A percentile compares a stretch with the other conserved stretches of the same genome.
Conservation (phyloP, 2,888 invertebrate species). For the Camptogramma bilineatum region DNA sequence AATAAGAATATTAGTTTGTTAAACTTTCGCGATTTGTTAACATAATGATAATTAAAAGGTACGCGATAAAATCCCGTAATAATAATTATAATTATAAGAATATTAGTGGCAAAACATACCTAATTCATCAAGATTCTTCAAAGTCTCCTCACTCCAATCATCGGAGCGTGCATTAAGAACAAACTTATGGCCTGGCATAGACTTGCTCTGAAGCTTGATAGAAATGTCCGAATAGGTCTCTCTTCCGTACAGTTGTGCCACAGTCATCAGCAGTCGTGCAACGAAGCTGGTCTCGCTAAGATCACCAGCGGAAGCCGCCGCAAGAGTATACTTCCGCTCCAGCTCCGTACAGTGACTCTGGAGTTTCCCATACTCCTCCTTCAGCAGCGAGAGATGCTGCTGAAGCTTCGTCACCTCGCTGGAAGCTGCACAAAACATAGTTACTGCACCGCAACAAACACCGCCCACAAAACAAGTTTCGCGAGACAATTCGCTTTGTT, state of each 20-base stretch:
- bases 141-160: slow-evolving; percentile 92
- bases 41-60: too few species aligned
- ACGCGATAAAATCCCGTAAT: too few species aligned
- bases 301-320: slow-evolving; percentile 88
- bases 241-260: slow-evolving; percentile 93
- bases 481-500: slow-evolving; percentile 47
- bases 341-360: slow-evolving; percentile 92
- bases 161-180: slow-evolving; percentile 95
- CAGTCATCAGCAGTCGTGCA: slow-evolving; percentile 91
- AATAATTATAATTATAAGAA: too few species aligned
- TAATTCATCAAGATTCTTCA: slow-evolving; percentile 88
- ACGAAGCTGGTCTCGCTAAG: slow-evolving; percentile 92
- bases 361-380: slow-evolving; percentile 96
- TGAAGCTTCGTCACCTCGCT: slow-evolving; percentile 89
- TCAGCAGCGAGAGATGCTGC: slow-evolving; percentile 93
- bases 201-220: slow-evolving; percentile 89
- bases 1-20: slow-evolving; percentile 18
- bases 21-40: too few species aligned
- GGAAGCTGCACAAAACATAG: slow-evolving; percentile 78
- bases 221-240: slow-evolving; percentile 93
- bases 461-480: slow-evolving; percentile 72
- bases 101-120: slow-evolving; percentile 71
- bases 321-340: slow-evolving; percentile 93
- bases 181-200: slow-evolving; percentile 94
- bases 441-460: slow-evolving; percentile 57